Evolutionary conservation across 2,888 invertebrate genomes (phyloP), one percentile per base, ranked within the genome.

Genomic region (Agonopterix subpropinquella): DNA sequence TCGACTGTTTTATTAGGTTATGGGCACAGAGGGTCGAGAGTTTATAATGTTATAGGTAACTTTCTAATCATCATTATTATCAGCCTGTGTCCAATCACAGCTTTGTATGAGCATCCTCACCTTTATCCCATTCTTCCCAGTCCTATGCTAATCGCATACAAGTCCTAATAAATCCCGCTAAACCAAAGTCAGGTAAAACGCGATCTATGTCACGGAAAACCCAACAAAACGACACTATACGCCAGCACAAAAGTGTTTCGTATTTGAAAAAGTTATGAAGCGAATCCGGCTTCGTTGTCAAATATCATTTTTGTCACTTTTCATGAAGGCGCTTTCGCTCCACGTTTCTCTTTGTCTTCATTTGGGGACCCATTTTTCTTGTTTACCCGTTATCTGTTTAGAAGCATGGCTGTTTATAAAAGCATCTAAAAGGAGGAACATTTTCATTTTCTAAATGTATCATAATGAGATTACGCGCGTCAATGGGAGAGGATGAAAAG

Each of bases 341-440:
- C 58, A 54, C 53, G 61, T 58, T 62, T 65, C 67, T 68, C 67
- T 74, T 80, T 81, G 73, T 82, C 77, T 80, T 79, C 75, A 77
- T 81, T 82, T 77, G 59, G 67, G 56, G 64, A 58, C 56, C 70
- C 72, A 81, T 82, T 82, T 74, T 65, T 80, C 77, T 73, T 78
- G 67, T 80, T 80, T 79, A 76, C 72, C 61, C 69, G 58, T 65
- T 68, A 77, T 62, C 61, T 59, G 52, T 57, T 57, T 57, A 55
- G 54, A 53, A 54, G 13, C 11, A 11, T 42, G 9, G 51, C 53
- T 48, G 46, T 54, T 48, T 49, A 49, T 53, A 50, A 53, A 53
- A 54, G 15, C 49, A 42, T 48, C 50, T 47, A 51, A 44, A 51
- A 28, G 47, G 36, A 43, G 47, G 47, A 50, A 50, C 49, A 44